Evolutionary conservation across 2,797 vertebrate species (phyloP).

Genomic region (Pogonophryne albipinna): DNA sequence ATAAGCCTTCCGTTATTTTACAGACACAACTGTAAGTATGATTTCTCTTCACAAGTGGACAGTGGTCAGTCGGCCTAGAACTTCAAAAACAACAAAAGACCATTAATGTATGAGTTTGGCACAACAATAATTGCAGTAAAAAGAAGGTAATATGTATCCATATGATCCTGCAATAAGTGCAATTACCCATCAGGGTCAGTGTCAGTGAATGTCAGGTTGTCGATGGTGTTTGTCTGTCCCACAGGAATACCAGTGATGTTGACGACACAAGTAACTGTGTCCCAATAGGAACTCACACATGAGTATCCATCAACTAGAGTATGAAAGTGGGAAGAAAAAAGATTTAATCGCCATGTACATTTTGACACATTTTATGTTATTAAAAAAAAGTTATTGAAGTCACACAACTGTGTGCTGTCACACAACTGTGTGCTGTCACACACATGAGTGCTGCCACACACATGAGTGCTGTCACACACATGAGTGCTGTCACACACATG

Average conservation of each 20-base stretch:
- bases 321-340: constrained; percentile 29
- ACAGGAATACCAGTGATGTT: constrained; percentile 31
- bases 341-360: background rate
- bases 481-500: too few species aligned
- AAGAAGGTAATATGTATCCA: background rate
- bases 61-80: background rate
- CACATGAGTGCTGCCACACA: too few species aligned
- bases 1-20: rapidly evolving
- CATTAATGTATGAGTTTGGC: background rate
- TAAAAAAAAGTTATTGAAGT: background rate
- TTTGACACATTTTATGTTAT: background rate
- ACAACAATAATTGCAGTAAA: background rate
- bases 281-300: constrained; percentile 61
- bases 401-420: too few species aligned
- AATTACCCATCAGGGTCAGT: rapidly evolving
- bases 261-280: constrained; percentile 62
- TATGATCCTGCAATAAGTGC: background rate
- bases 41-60: constrained; percentile 43
- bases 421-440: too few species aligned
- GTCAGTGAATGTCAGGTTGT: constrained; percentile 45
- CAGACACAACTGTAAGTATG: constrained; percentile 45
- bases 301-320: background rate
- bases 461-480: too few species aligned
- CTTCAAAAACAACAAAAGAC: background rate
- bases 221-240: constrained; percentile 4